Evolutionary conservation across 2,888 invertebrate species (phyloP), one percentile per base, ranked within the genome.

Genomic region (Pyrochroa serraticornis): DNA sequence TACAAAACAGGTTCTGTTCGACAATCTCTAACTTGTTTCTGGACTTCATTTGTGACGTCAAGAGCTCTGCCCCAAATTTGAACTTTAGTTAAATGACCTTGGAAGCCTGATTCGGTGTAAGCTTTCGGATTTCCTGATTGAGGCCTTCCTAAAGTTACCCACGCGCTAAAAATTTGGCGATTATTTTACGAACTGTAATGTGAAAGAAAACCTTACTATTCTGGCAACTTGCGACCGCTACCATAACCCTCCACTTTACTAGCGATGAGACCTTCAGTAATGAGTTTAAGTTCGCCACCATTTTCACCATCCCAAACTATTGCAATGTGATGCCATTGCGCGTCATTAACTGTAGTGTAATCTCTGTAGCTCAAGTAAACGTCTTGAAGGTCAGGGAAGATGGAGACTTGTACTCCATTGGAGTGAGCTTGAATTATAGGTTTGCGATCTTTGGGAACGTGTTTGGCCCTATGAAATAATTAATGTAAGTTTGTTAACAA

Each of bases 321-420:
- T 35, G 95, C 94, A 31, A 96, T 88, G 73, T 96, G 95, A 82
- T 97, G 96, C 97, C 97, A 97, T 75, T 94, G 94, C 2, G 95
- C 96, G 73, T 97, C 96, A 73, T 96, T 97, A 12, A 97, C 90
- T 0, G 94, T 94, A 0, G 95, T 93, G 70, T 92, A 95, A 79
- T 94, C 93, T 48, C 92, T 87, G 79, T 95, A 95, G 67, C 93
- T 92, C 37, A 95, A 81, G 80, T 95, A 95, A 0, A 93, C 91
- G 72, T 95, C 94, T 78, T 92, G 92, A 7, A 92, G 80, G 74
- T 95, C 93, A 31, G 90, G 87, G 84, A 96, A 95, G 12, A 97
- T 79, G 0, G 94, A 93, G 9, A 97, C 88, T 78, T 93, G 92
- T 1, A 96, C 91, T n/a, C 95, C 95, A 68, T 91, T 93, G 8